Conservation (phyloP, 2,888 invertebrate species). For the Cerastis rubricosa region DNA sequence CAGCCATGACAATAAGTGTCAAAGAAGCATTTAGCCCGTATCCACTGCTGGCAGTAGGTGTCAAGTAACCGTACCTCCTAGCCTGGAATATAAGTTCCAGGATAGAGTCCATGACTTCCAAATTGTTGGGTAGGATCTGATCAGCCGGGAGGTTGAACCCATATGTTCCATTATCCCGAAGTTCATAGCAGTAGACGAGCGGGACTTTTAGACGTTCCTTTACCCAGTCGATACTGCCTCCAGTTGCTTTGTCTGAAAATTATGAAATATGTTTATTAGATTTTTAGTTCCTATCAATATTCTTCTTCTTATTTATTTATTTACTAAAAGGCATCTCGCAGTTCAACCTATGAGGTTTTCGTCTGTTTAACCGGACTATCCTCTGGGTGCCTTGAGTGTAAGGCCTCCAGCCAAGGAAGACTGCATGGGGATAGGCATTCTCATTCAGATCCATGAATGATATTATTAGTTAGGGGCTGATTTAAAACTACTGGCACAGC, state of each 20-base stretch:
- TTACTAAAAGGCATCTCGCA: too few relatives aligned
- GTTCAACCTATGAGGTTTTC: too few relatives aligned
- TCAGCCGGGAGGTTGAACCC: constrained; percentile 92
- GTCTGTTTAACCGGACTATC: too few relatives aligned
- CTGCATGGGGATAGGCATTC: too few relatives aligned
- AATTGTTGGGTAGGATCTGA: constrained; percentile 89
- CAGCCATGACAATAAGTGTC: constrained; percentile 22
- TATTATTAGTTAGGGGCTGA: too few relatives aligned
- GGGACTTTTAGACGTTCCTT: constrained; percentile 78
- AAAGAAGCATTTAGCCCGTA: constrained; percentile 28
- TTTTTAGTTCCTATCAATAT: too few relatives aligned
- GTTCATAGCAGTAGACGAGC: constrained; percentile 81
- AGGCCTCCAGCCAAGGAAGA: too few relatives aligned
- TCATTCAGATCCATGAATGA: too few relatives aligned
- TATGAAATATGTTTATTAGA: too few relatives aligned
- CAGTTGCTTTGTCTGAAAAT: constrained; percentile 80
- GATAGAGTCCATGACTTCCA: constrained; percentile 89
- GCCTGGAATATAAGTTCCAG: constrained; percentile 82
- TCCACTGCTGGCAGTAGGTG: constrained; percentile 22
- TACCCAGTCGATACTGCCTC: constrained; percentile 83
- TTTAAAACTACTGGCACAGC: too few relatives aligned
- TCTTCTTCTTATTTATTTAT: too few relatives aligned
- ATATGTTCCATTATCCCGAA: constrained; percentile 90
- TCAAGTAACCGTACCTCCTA: constrained; percentile 73
- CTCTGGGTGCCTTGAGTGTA: too few relatives aligned